A percentile compares a stretch with the other conserved stretches of the same genome.
phyloP scores from a whole-genome alignment of 1,140 invertebrate genomes.

The Euschistus heros region DNA sequence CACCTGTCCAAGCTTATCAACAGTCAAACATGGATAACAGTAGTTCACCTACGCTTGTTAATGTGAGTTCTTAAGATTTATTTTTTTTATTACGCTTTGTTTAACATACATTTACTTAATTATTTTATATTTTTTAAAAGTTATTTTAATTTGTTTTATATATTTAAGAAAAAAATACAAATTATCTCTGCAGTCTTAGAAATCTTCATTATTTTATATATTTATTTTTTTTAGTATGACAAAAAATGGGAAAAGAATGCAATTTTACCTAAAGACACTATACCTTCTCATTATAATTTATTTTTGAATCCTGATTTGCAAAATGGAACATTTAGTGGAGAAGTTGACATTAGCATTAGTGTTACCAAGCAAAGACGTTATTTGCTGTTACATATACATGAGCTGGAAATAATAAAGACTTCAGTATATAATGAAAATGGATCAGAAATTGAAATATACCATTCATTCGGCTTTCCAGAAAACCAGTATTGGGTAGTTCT shows the following conservation, averaged over 20 bases:
- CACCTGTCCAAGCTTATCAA: no score
- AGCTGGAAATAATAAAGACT: slow-evolving; percentile 41
- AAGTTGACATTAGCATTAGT: slow-evolving; percentile 57
- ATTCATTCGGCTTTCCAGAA: slow-evolving; percentile 40
- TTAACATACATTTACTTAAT: no score
- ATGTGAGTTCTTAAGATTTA: no score
- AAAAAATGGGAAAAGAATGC: slow-evolving; percentile 34
- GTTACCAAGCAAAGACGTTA: slow-evolving; percentile 44
- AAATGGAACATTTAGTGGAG: slow-evolving; percentile 55
- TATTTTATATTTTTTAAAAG: no score
- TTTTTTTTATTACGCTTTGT: no score
- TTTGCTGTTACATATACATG: slow-evolving; percentile 59
- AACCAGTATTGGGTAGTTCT: slow-evolving; percentile 58
- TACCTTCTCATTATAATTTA: slow-evolving; percentile 64
- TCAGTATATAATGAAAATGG: slow-evolving; percentile 30
- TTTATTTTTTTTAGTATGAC: not conserved
- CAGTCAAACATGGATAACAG: no score
- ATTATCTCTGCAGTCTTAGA: no score
- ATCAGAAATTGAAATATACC: slow-evolving; percentile 33
- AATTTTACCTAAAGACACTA: slow-evolving; percentile 53
- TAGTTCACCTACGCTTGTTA: no score
- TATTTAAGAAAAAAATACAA: no score
- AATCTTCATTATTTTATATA: not conserved
- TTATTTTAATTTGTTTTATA: no score
- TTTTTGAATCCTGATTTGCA: slow-evolving; percentile 59